These are phyloP conservation scores for western clawed frog (Xenopus tropicalis) DNA, from an alignment of 2,113 vertebrate genomes.

Conservation along the genomic window DNA sequence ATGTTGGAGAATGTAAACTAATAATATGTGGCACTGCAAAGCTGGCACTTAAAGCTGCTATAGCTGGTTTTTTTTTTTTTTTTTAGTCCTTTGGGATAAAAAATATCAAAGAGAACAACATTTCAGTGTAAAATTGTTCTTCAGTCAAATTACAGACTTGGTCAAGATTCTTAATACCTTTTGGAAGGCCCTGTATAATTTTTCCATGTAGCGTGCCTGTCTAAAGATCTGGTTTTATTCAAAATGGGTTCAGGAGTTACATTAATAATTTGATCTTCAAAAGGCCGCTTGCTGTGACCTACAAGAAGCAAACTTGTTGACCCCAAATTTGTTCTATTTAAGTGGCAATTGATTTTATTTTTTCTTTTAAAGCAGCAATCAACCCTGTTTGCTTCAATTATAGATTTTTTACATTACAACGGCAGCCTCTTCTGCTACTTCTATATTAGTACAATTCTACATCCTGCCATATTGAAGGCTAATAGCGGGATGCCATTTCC, in stretches of 20 bases:
- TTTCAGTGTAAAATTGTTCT: too few species aligned
- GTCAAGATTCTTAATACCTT: too few species aligned
- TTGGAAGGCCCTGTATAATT: constrained; percentile 34
- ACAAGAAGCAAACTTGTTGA: not conserved
- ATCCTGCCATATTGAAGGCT: not conserved
- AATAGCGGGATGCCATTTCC: not conserved
- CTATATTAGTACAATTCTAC: too few species aligned
- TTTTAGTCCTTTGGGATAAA: too few species aligned
- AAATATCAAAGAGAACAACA: too few species aligned
- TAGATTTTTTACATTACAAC: too few species aligned
- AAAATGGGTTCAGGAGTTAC: constrained; percentile 45
- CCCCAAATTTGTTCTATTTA: not conserved
- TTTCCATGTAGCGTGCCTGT: constrained; percentile 46
- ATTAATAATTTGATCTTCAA: constrained; percentile 33
- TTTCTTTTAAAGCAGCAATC: not conserved
- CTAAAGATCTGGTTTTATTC: constrained; percentile 39
- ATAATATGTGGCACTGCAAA: too few species aligned
- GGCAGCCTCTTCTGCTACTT: too few species aligned
- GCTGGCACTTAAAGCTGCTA: too few species aligned
- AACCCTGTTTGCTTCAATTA: not conserved
- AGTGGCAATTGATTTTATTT: not conserved
- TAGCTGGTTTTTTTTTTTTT: too few species aligned
- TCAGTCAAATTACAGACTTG: too few species aligned
- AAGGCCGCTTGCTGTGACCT: not conserved
- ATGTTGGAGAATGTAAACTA: too few species aligned